Evolutionary conservation across 2,113 vertebrate genomes (phyloP).

Genomic region (Mesembrinibis cayennensis): DNA sequence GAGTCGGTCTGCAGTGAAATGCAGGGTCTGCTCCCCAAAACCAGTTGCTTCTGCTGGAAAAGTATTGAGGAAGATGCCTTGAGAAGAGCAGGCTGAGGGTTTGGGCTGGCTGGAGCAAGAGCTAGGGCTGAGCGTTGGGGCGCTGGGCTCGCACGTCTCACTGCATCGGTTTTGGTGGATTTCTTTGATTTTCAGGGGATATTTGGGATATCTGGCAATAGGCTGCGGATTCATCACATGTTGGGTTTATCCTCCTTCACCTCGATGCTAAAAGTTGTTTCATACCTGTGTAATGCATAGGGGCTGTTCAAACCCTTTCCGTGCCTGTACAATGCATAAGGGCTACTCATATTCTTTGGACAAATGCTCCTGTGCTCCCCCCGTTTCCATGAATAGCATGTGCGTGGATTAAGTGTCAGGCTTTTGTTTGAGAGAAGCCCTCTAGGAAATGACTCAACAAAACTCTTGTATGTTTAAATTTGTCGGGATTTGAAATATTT

Average conservation of each 20-base stretch:
- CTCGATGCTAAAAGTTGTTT: not conserved
- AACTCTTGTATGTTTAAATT: not conserved
- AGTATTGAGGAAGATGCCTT: not conserved
- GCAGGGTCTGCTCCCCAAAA: not conserved
- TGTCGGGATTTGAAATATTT: not conserved
- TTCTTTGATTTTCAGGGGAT: not conserved
- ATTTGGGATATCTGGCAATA: not conserved
- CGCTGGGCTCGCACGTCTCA: not conserved
- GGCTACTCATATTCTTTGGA: not conserved
- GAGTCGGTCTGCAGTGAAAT: not conserved
- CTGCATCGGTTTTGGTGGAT: not conserved
- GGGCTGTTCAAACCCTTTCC: not conserved
- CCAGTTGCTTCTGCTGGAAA: not conserved
- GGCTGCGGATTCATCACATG: fast-evolving
- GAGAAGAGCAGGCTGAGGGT: not conserved
- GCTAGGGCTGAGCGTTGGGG: not conserved
- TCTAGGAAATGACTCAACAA: not conserved
- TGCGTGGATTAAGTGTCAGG: not conserved
- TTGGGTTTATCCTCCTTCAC: not conserved
- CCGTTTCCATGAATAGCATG: fast-evolving
- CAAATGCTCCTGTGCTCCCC: not conserved
- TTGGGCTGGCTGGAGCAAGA: not conserved
- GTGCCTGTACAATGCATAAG: not conserved
- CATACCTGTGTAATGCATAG: fast-evolving
- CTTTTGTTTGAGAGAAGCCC: not conserved